Evolutionary conservation across 2,888 invertebrate species (phyloP).

Genomic region (Nomada goodeniana): DNA sequence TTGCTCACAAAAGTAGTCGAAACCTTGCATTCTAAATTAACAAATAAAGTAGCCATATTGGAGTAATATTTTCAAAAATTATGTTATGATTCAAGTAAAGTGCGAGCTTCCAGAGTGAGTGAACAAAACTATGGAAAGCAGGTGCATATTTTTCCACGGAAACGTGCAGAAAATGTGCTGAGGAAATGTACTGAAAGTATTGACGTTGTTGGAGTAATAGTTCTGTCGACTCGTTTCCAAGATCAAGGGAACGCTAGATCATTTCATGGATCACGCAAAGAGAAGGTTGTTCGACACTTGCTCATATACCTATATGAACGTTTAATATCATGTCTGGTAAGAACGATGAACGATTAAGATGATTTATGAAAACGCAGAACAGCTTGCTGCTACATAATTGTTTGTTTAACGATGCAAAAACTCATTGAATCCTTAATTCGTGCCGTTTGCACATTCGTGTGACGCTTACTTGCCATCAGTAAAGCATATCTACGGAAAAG

Average conservation of each 20-base stretch:
- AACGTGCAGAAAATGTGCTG: no score
- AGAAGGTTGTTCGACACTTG: slow-evolving; percentile 3
- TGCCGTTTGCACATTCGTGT: neutral
- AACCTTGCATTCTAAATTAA: no score
- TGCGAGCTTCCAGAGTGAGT: no score
- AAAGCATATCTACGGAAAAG: neutral
- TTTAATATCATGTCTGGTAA: neutral
- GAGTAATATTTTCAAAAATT: no score
- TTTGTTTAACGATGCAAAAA: slow-evolving; percentile 28
- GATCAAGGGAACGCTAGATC: slow-evolving; percentile 1
- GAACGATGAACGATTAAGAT: slow-evolving; percentile 5
- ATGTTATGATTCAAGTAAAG: no score
- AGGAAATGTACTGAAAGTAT: no score
- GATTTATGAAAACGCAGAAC: slow-evolving; percentile 8
- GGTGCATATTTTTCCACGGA: no score
- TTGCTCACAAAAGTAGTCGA: no score
- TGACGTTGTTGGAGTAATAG: neutral
- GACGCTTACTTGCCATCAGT: neutral
- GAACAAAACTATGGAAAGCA: no score
- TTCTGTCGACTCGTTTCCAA: neutral
- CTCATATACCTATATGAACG: neutral
- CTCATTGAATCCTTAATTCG: slow-evolving; percentile 23
- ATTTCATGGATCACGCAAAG: neutral
- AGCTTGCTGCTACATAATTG: slow-evolving; percentile 23
- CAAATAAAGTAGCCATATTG: no score